A percentile compares a stretch with the other conserved stretches of the same genome.
These are phyloP conservation scores for Chelonoidis abingdonii DNA, from an alignment of 2,113 vertebrate species.

Conservation along the genomic window DNA sequence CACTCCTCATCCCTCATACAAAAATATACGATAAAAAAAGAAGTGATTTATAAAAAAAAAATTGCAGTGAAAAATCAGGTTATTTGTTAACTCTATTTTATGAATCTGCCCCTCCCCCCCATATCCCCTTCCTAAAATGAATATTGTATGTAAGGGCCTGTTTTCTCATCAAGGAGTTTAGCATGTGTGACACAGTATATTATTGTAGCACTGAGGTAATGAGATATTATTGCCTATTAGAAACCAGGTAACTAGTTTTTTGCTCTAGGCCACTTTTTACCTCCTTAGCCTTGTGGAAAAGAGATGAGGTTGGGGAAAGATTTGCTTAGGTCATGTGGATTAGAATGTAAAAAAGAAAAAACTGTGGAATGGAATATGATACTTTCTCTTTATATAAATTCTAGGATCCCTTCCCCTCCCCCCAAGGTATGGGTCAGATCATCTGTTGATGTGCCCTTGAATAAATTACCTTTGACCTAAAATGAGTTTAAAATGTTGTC, in stretches of 20 bases:
- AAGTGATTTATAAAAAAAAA: background rate
- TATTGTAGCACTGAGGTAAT: background rate
- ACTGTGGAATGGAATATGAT: background rate
- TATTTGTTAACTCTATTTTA: background rate
- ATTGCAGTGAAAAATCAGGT: background rate
- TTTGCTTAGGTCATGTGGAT: background rate
- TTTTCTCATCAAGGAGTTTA: background rate
- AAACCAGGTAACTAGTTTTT: constrained; percentile 22
- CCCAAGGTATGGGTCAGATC: background rate
- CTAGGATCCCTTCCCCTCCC: background rate
- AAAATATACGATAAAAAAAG: constrained; percentile 24
- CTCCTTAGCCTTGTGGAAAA: constrained; percentile 18
- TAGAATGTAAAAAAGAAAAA: background rate
- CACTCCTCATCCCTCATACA: background rate
- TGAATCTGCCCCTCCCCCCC: accelerated
- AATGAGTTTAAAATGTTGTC: constrained; percentile 30
- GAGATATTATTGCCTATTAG: constrained; percentile 13
- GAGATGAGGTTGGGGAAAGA: constrained; percentile 17
- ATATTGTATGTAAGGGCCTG: background rate
- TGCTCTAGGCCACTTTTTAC: constrained; percentile 3
- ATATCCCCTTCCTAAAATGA: background rate
- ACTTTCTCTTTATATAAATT: background rate
- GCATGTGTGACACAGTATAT: background rate
- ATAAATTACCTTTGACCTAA: constrained; percentile 49
- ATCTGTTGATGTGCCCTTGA: constrained; percentile 19